Evolutionary conservation across 1,140 invertebrate species (phyloP), one percentile per base, ranked within the genome.

Genomic region (Aphis craccivora): DNA sequence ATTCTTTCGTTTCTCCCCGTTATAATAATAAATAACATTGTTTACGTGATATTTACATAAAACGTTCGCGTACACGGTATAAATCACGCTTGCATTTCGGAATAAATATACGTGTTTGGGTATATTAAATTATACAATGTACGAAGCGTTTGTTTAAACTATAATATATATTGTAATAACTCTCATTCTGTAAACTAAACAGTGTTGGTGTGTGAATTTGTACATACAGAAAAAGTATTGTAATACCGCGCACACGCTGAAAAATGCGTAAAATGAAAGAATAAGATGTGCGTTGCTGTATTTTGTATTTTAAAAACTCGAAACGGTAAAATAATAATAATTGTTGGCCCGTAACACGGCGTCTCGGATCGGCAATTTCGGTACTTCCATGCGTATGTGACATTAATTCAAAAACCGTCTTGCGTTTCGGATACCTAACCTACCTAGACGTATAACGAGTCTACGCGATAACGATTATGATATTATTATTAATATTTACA

Each of bases 21-120:
- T 76, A 76, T 76, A 76, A n/a, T 76, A 76, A 76, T 76, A 76
- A 76, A 76, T 76, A n/a, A 76, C n/a, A 76, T 76, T 76, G 60
- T 76, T 76, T 76, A 76, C 30, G 60, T n/a, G 60, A 76, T 76
- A 76, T 76, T 76, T 76, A 76, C 60, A 76, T 76, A 76, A 76
- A 76, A 76, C 60, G 4, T 76, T 76, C 30, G 60, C n/a, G 60
- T 76, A 76, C 60, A 20, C 14, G 30, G 60, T n/a, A 76, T 76
- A 76, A 76, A 76, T 76, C 60, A 76, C 60, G 30, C 60, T 76
- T 8, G 60, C 30, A 14, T 76, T 76, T 76, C 1, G n/a, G 1
- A 76, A 76, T 76, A n/a, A 76, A 76, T 76, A 76, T 76, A 60
- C 60, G 30, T n/a, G 60, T 76, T 35, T 7, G 60, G 60, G 60